A percentile compares a stretch with the other conserved stretches of the same genome.
phyloP scores from a whole-genome alignment of 2,113 vertebrate genomes.

The Pseudopipra pipra region DNA sequence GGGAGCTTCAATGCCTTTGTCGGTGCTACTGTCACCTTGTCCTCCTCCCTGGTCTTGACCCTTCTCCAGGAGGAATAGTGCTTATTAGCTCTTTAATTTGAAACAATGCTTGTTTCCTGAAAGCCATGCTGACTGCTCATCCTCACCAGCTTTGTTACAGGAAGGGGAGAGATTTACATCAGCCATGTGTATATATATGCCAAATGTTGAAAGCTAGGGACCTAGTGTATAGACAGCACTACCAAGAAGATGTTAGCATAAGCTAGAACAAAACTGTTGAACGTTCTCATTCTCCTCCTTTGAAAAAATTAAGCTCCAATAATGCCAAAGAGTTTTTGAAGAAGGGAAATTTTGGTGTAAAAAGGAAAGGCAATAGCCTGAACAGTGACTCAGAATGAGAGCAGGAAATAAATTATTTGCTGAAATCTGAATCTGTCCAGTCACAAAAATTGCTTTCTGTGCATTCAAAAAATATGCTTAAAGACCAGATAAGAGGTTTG shows the following conservation, averaged over 20 bases:
- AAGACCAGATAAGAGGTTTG: background rate
- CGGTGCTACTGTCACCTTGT: background rate
- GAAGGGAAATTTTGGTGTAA: background rate
- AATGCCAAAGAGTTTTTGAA: background rate
- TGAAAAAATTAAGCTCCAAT: background rate
- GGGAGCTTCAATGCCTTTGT: background rate
- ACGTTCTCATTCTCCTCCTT: accelerated
- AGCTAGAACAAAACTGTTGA: background rate
- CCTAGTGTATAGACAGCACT: background rate
- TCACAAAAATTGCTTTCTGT: background rate
- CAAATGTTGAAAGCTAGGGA: background rate
- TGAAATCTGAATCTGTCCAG: background rate
- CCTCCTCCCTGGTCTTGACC: background rate
- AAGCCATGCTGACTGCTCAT: background rate
- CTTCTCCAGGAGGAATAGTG: background rate
- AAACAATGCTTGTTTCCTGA: background rate
- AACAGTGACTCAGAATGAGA: background rate
- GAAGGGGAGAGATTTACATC: background rate
- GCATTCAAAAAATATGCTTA: background rate
- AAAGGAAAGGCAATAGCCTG: background rate
- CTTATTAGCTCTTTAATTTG: background rate
- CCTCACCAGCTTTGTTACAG: background rate
- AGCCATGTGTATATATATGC: accelerated
- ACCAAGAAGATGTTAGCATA: background rate
- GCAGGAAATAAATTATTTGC: background rate